These are phyloP conservation scores for Bombus haemorrhoidalis DNA, from an alignment of 1,140 invertebrate species.

Conservation along the genomic window DNA sequence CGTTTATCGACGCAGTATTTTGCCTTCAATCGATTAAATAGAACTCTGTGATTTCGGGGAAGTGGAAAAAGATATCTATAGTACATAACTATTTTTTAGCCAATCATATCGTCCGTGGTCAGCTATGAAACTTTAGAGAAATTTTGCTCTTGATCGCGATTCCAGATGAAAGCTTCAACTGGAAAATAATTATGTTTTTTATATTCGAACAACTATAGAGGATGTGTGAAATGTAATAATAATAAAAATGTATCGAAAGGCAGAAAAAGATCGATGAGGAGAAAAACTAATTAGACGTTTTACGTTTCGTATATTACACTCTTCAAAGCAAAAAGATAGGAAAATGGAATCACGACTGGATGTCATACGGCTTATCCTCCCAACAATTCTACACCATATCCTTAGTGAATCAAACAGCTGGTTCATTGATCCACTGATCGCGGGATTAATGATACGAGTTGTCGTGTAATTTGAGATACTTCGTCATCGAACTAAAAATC, in stretches of 20 bases:
- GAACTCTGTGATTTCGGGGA: background rate
- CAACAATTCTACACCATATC: background rate
- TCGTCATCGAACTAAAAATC: conserved; percentile 50
- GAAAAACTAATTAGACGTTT: background rate
- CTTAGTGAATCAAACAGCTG: conserved; percentile 45
- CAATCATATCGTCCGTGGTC: background rate
- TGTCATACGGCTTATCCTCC: conserved; percentile 37
- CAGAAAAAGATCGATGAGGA: background rate
- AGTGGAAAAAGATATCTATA: background rate
- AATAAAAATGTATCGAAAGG: background rate
- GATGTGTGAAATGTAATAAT: background rate
- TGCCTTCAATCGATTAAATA: background rate
- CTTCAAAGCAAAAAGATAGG: background rate
- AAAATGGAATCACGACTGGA: conserved; percentile 23
- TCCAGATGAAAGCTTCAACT: background rate
- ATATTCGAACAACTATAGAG: no score
- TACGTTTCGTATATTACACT: background rate
- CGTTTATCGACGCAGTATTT: background rate
- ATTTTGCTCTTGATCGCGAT: background rate
- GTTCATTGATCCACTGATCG: conserved; percentile 46
- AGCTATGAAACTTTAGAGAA: background rate
- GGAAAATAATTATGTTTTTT: background rate
- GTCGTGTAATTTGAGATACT: conserved; percentile 65
- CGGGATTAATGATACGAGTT: conserved; percentile 62
- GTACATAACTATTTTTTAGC: background rate